phyloP scores from a whole-genome alignment of 2,113 vertebrate species.

The Capreolus pygargus region DNA sequence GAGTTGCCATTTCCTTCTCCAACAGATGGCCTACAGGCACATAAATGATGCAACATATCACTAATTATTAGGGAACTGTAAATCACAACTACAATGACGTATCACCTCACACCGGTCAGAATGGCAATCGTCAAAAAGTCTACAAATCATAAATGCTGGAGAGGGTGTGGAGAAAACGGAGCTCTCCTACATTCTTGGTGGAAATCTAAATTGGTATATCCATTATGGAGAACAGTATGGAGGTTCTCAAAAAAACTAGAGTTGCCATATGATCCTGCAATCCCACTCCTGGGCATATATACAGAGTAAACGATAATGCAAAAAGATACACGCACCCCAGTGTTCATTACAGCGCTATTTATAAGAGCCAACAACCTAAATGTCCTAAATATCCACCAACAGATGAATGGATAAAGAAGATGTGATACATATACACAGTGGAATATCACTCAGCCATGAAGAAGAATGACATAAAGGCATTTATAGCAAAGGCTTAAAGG shows the following conservation, averaged over 20 bases:
- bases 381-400: neutral
- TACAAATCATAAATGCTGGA: neutral
- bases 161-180: neutral
- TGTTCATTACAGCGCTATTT: neutral
- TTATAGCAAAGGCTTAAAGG: neutral
- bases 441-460: neutral
- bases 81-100: neutral
- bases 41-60: neutral
- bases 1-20: too few species aligned
- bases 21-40: neutral
- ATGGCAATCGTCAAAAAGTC: neutral
- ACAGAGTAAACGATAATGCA: neutral
- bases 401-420: neutral
- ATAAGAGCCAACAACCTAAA: neutral
- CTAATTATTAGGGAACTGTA: neutral
- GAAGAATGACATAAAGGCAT: neutral
- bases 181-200: neutral
- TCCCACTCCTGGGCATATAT: neutral
- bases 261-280: neutral
- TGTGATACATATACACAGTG: neutral
- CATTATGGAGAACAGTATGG: neutral
- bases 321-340: neutral
- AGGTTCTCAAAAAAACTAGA: neutral
- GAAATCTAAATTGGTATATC: neutral
- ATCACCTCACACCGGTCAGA: neutral